Evolutionary conservation across 2,888 invertebrate genomes (phyloP).

Genomic region (Apoderus coryli): DNA sequence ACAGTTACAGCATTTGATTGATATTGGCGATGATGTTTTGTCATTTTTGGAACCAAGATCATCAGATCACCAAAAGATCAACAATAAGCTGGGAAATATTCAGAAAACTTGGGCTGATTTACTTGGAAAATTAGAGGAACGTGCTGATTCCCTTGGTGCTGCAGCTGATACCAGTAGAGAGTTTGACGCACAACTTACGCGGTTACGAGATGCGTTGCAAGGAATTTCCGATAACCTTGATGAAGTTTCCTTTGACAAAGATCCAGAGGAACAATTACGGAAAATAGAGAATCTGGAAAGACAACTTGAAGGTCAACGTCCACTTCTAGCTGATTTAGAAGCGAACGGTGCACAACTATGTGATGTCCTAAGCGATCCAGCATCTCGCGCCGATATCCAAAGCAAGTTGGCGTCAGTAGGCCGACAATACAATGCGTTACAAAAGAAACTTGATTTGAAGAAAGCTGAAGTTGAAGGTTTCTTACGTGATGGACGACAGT

Average conservation of each 20-base stretch:
- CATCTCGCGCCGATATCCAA: constrained; percentile 81
- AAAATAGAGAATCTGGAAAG: constrained; percentile 79
- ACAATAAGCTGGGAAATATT: constrained; percentile 56
- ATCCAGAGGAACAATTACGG: constrained; percentile 74
- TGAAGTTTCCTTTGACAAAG: constrained; percentile 61
- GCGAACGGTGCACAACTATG: constrained; percentile 81
- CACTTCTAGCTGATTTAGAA: constrained; percentile 74
- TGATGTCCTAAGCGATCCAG: constrained; percentile 77
- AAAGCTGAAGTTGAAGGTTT: constrained; percentile 78
- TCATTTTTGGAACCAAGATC: constrained; percentile 38
- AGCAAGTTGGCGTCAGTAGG: constrained; percentile 76
- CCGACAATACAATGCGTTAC: constrained; percentile 74
- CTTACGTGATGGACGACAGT: constrained; percentile 70
- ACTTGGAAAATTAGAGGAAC: constrained; percentile 59
- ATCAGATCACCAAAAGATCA: constrained; percentile 49
- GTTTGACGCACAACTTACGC: constrained; percentile 76
- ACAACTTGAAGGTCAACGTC: constrained; percentile 78
- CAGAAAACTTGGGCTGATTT: constrained; percentile 71
- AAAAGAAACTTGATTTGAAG: constrained; percentile 76
- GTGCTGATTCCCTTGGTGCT: constrained; percentile 79
- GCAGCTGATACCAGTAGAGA: constrained; percentile 87
- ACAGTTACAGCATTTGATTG: constrained; percentile 70
- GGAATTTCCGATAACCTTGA: constrained; percentile 79
- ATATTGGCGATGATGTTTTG: constrained; percentile 64
- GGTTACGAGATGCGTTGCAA: constrained; percentile 75